A percentile compares a stretch with the other conserved stretches of the same genome.
Conservation (phyloP, 2,888 invertebrate genomes). For the Oscheius sp. region DNA sequence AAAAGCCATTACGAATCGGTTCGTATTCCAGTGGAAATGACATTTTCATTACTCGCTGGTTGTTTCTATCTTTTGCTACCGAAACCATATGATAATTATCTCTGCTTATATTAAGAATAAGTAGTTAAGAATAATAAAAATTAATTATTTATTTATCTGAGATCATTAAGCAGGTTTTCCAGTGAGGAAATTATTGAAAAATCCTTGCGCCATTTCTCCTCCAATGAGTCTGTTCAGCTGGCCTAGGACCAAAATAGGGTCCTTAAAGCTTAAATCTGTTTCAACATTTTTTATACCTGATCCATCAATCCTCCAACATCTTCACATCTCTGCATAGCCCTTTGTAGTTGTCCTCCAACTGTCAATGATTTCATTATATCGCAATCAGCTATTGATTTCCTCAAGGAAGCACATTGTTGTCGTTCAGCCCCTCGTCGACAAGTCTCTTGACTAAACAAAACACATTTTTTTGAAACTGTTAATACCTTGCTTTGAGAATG, state of each 20-base stretch:
- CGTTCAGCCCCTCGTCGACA: constrained; percentile 67
- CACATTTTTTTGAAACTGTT: background rate
- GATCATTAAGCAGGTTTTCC: constrained; percentile 29
- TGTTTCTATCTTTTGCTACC: no score
- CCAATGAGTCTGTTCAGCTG: constrained; percentile 64
- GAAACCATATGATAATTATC: no score
- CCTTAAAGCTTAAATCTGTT: constrained; percentile 43
- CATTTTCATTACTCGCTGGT: background rate
- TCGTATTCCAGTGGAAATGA: background rate
- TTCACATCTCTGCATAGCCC: constrained; percentile 67
- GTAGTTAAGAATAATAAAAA: background rate
- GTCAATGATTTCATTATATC: constrained; percentile 62
- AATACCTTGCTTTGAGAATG: constrained; percentile 63
- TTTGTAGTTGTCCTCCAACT: constrained; percentile 51
- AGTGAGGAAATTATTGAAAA: constrained; percentile 68
- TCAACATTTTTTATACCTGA: constrained; percentile 39
- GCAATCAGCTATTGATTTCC: constrained; percentile 64
- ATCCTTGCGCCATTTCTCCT: constrained; percentile 68
- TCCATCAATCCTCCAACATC: constrained; percentile 68
- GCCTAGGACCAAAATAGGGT: constrained; percentile 61
- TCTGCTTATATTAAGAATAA: background rate
- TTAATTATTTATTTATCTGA: constrained; percentile 19
- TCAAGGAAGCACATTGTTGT: constrained; percentile 66
- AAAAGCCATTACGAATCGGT: background rate
- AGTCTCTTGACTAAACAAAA: constrained; percentile 62